A percentile compares a stretch with the other conserved stretches of the same genome.
Conservation (phyloP, 2,113 vertebrate species). For the Thamnophis sirtalis region DNA sequence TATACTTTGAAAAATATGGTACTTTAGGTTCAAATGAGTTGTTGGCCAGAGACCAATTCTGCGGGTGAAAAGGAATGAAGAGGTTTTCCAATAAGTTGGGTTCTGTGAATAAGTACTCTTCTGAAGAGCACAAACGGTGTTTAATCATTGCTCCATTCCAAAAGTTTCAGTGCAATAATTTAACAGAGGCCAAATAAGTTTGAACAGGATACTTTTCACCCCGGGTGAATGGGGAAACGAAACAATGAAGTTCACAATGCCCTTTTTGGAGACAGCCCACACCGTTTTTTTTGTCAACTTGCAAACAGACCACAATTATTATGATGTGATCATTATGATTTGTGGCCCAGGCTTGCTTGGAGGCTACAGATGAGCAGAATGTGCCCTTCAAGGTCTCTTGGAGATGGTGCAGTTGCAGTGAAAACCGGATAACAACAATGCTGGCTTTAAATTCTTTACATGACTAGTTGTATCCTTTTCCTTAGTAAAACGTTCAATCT, state of each 20-base stretch:
- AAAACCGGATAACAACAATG: neutral
- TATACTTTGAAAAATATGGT: too few relatives aligned
- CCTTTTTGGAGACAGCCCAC: conserved; percentile 9
- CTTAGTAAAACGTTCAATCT: neutral
- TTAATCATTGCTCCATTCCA: conserved; percentile 5
- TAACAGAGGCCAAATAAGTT: conserved; percentile 18
- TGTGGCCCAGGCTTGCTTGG: neutral
- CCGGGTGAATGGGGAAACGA: conserved; percentile 39
- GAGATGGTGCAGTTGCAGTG: neutral
- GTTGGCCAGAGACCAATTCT: neutral
- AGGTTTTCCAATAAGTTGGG: neutral
- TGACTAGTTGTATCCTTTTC: too few relatives aligned
- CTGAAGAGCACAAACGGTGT: neutral
- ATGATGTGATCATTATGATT: neutral
- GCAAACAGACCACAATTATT: neutral
- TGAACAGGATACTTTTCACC: neutral
- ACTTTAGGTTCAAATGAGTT: neutral
- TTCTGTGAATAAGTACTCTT: neutral
- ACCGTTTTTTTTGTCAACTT: neutral
- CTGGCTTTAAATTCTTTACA: neutral
- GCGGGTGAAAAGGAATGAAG: neutral
- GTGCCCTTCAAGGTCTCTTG: neutral
- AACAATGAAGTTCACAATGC: conserved; percentile 35
- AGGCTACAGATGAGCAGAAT: neutral
- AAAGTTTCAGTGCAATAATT: neutral